Percentiles rank a stretch among this genome's conserved stretches.
These are phyloP conservation scores for Donacobius atricapilla DNA, from an alignment of 2,113 vertebrate genomes.

Conservation along the genomic window DNA sequence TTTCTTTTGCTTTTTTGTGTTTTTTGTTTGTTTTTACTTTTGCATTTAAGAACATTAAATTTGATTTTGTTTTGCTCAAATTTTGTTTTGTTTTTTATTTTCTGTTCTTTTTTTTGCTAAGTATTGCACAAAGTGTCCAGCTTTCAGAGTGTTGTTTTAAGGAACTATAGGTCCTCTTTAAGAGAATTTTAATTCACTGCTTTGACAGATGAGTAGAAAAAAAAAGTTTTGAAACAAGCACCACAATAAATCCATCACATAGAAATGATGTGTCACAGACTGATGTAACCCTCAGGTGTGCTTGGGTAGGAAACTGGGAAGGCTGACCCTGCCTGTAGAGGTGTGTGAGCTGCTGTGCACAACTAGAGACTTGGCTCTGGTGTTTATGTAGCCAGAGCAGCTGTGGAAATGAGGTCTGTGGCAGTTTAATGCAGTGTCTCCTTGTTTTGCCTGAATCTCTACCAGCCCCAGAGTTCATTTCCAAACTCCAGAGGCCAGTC, in stretches of 20 bases:
- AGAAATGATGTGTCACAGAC: background rate
- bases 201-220: slow-evolving; percentile 30
- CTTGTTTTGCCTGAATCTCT: background rate
- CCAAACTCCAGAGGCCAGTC: background rate
- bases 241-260: background rate
- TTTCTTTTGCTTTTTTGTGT: slow-evolving; percentile 87
- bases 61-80: slow-evolving; percentile 94
- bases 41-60: slow-evolving; percentile 98
- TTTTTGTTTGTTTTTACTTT: slow-evolving; percentile 91
- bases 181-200: background rate
- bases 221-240: background rate
- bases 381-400: background rate
- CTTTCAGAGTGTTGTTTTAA: slow-evolving; percentile 49
- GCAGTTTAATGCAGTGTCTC: background rate
- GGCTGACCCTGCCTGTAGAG: background rate
- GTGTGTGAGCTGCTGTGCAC: background rate
- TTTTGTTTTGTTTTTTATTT: slow-evolving; percentile 95
- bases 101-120: slow-evolving; percentile 75
- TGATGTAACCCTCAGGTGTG: background rate
- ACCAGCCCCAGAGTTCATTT: background rate
- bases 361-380: background rate
- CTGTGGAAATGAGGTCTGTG: background rate
- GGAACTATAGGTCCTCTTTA: background rate
- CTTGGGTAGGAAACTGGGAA: background rate
- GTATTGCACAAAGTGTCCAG: slow-evolving; percentile 65